Base-by-base conservation (phyloP, 2,113 vertebrate species). In the Bos indicus region DNA sequence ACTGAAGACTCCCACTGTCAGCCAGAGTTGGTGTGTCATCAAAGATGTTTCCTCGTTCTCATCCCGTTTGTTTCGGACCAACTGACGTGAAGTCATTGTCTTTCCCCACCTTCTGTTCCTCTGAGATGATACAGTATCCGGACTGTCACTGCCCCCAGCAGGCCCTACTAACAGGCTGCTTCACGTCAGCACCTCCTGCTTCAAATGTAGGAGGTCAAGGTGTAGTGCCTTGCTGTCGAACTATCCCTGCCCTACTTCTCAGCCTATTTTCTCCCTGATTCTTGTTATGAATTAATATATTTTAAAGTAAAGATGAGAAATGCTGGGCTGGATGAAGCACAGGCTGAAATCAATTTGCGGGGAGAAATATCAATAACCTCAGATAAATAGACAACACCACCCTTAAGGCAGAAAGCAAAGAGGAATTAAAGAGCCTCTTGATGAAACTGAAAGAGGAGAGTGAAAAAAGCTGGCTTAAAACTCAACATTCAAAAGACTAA, bases 141-240 rank as follows among this genome's bases (percentile, higher is more conserved):
- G 26, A 7, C 51, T 16, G 9, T 71, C 30, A 23, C 17, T 26
- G 10, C 43, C 59, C 16, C 46, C 5, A 15, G 1, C 15, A 46
- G 9, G 7, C 3, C 2, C 36, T 46, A 2, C 30, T 46, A 21
- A 7, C 30, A 8, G 26, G 21, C 5, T 26, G 11, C n/a, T 48
- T 23, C 15, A 28, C 28, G 36, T 13, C 62, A 5, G 6, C 40
- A 7, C 17, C 17, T 46, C 9, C 28, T 40, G 28, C 51, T 89
- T 57, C 64, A 43, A 51, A 1, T 57, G 30, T 40, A 87, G 51
- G 36, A 51, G 36, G 54, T 28, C 62, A 57, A 46, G 51, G 64
- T 8, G 10, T 19, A 33, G 1, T 3, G 21, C 17, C 64, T 48
- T 46, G 40, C 21, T 64, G 2, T 43, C 43, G 43, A 33, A 17